Conservation (phyloP, 2,797 vertebrate genomes). For the Gastrophryne carolinensis region DNA sequence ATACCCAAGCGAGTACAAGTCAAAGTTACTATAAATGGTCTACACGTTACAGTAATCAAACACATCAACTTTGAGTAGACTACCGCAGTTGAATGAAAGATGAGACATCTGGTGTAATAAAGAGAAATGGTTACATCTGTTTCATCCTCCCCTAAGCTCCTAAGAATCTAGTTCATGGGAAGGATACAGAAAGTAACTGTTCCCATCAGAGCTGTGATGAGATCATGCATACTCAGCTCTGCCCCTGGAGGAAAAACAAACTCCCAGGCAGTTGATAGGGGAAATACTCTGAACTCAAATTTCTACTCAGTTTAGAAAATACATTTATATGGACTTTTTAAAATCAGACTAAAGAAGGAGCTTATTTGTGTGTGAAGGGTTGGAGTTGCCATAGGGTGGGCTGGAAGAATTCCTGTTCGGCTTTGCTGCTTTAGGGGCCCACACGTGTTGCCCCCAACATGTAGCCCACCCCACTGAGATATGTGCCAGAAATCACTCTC, state of each 20-base stretch:
- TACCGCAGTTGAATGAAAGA: slow-evolving; percentile 42
- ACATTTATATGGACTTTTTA: not conserved
- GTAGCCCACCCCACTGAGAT: too few relatives aligned
- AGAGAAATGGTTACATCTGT: slow-evolving; percentile 46
- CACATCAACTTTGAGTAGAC: not conserved
- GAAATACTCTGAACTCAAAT: slow-evolving; percentile 18
- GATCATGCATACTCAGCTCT: slow-evolving; percentile 48
- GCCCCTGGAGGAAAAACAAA: slow-evolving; percentile 54
- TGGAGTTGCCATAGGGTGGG: too few relatives aligned
- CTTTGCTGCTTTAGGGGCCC: too few relatives aligned
- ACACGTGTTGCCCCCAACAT: too few relatives aligned
- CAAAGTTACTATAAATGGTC: not conserved
- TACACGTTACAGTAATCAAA: slow-evolving; percentile 1
- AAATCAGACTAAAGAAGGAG: not conserved
- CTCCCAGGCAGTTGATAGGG: slow-evolving; percentile 20
- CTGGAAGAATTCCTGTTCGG: too few relatives aligned
- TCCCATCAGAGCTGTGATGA: slow-evolving; percentile 53
- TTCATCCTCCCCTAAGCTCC: slow-evolving; percentile 57
- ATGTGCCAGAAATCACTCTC: too few relatives aligned
- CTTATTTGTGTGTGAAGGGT: too few relatives aligned
- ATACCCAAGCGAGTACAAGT: not conserved
- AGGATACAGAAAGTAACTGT: slow-evolving; percentile 50
- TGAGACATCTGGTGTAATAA: slow-evolving; percentile 57
- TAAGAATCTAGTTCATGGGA: slow-evolving; percentile 56
- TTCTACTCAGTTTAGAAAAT: not conserved